These are phyloP conservation scores for Yponomeuta sedellus DNA, from an alignment of 2,888 invertebrate genomes.

Conservation along the genomic window DNA sequence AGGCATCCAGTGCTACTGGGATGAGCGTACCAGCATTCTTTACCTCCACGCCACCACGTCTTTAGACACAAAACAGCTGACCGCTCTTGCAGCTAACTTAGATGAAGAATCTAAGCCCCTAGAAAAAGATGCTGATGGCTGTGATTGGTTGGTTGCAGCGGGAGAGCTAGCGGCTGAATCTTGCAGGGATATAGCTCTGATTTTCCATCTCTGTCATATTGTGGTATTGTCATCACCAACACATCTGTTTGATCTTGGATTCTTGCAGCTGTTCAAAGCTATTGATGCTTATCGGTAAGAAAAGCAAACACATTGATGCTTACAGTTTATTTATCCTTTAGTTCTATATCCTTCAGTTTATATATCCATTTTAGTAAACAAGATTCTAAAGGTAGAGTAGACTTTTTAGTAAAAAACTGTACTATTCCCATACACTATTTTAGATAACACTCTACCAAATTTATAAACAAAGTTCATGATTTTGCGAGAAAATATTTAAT, in stretches of 20 bases:
- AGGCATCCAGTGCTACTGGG: constrained; percentile 77
- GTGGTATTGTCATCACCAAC: constrained; percentile 73
- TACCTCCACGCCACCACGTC: constrained; percentile 74
- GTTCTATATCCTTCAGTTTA: too few relatives aligned
- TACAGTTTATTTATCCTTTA: too few relatives aligned
- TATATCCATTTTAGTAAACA: too few relatives aligned
- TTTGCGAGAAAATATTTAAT: too few relatives aligned
- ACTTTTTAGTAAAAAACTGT: too few relatives aligned
- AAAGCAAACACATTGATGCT: too few relatives aligned
- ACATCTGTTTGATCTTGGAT: constrained; percentile 85
- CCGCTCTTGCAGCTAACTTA: constrained; percentile 44
- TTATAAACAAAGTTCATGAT: too few relatives aligned
- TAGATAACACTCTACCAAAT: too few relatives aligned
- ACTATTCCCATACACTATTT: too few relatives aligned
- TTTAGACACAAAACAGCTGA: constrained; percentile 54
- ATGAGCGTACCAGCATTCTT: constrained; percentile 65
- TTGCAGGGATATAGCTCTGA: constrained; percentile 83
- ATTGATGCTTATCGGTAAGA: constrained; percentile 84
- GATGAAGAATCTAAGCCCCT: constrained; percentile 51
- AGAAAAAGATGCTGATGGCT: constrained; percentile 59
- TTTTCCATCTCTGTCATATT: constrained; percentile 89
- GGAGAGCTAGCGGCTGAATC: constrained; percentile 65
- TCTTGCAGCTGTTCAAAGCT: constrained; percentile 87
- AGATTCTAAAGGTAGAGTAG: too few relatives aligned
- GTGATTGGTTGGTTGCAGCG: constrained; percentile 80